These are phyloP conservation scores for Uria lomvia DNA, from an alignment of 2,113 vertebrate genomes.

Conservation along the genomic window DNA sequence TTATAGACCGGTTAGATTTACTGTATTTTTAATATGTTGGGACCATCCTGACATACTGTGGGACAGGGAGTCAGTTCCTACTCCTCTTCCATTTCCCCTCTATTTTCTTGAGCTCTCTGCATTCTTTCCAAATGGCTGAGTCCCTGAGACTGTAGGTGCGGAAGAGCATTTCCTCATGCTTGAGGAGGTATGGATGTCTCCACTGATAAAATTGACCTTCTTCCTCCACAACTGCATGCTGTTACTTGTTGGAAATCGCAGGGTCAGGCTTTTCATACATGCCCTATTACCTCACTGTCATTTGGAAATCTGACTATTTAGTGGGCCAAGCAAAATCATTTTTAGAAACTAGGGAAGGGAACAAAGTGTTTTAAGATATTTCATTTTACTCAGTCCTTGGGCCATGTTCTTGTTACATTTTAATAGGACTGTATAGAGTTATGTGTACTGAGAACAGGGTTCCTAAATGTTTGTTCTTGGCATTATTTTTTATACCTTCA, in stretches of 20 bases:
- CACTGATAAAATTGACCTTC: rapidly evolving
- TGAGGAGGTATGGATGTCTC: neutral
- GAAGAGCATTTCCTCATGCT: neutral
- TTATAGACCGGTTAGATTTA: rapidly evolving
- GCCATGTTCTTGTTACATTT: neutral
- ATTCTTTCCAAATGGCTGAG: neutral
- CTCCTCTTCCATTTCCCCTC: neutral
- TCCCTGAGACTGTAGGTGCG: neutral
- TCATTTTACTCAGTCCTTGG: neutral
- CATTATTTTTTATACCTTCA: neutral
- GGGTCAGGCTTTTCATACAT: neutral
- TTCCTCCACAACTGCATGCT: neutral
- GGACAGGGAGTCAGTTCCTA: neutral
- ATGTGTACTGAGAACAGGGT: neutral
- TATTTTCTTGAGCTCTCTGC: neutral
- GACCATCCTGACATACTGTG: neutral
- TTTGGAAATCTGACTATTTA: neutral
- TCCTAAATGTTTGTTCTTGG: neutral
- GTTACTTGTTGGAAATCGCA: rapidly evolving
- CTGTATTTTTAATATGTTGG: neutral
- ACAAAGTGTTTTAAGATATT: neutral
- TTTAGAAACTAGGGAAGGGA: neutral
- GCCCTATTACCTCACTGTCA: neutral
- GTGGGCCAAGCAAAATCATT: neutral
- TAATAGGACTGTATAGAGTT: neutral